Conservation (phyloP, 2,888 invertebrate species). For the Prosapia bicincta region DNA sequence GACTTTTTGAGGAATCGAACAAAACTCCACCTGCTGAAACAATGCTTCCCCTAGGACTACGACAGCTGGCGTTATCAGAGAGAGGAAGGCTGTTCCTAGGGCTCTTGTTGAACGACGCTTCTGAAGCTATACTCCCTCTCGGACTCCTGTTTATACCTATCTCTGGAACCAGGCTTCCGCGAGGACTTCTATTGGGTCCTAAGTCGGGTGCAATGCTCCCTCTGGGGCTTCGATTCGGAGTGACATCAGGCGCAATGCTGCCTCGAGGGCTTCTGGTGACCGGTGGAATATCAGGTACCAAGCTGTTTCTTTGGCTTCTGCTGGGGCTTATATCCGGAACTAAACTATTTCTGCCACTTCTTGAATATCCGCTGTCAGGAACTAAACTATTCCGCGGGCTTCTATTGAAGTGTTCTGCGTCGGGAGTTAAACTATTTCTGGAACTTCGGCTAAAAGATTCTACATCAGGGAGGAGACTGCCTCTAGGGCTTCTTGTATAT, state of each 20-base stretch:
- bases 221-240: conserved; percentile 50
- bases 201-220: conserved; percentile 44
- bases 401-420: conserved; percentile 47
- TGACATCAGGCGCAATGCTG: conserved; percentile 46
- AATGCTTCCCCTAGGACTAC: conserved; percentile 61
- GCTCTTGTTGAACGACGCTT: conserved; percentile 46
- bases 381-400: conserved; percentile 50
- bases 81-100: conserved; percentile 47
- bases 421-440: conserved; percentile 51
- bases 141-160: conserved; percentile 51
- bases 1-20: conserved; percentile 36
- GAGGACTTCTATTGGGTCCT: conserved; percentile 46
- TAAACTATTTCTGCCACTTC: conserved; percentile 51
- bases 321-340: conserved; percentile 49
- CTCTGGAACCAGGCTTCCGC: conserved; percentile 51
- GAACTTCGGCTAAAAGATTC: conserved; percentile 48
- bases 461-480: conserved; percentile 42
- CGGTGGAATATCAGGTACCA: conserved; percentile 49
- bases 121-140: conserved; percentile 48
- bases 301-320: conserved; percentile 50
- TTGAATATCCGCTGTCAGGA: conserved; percentile 47
- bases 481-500: conserved; percentile 43
- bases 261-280: conserved; percentile 56
- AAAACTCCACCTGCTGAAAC: conserved; percentile 45
- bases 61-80: conserved; percentile 49